A percentile compares a stretch with the other conserved stretches of the same genome.
These are phyloP conservation scores for Seriola quinqueradiata DNA, from an alignment of 2,113 vertebrate genomes.

Conservation along the genomic window DNA sequence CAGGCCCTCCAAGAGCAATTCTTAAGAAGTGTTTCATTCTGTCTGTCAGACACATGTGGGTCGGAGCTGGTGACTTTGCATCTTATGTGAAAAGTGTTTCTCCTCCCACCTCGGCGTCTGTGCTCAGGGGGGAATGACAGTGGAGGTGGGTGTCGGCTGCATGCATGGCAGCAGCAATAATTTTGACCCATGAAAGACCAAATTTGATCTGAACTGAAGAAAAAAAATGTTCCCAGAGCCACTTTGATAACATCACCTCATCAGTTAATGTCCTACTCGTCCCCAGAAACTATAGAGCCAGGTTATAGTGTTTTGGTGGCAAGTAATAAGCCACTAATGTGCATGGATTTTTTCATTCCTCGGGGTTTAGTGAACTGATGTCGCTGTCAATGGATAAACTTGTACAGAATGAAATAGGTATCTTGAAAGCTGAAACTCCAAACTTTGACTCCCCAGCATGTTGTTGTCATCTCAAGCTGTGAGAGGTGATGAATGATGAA, in stretches of 20 bases:
- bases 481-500: slow-evolving; percentile 9
- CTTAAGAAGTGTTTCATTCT: slow-evolving; percentile 65
- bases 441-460: slow-evolving; percentile 12
- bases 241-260: slow-evolving; percentile 30
- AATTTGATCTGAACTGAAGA: slow-evolving; percentile 28
- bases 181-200: slow-evolving; percentile 6
- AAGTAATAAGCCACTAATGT: slow-evolving; percentile 36
- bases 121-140: slow-evolving; percentile 37
- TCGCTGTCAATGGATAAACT: slow-evolving; percentile 45
- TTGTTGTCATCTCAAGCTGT: background rate
- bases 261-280: slow-evolving; percentile 36
- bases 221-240: background rate
- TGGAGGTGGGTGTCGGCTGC: slow-evolving; percentile 17
- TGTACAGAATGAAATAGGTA: slow-evolving; percentile 26
- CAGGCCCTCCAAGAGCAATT: slow-evolving; percentile 57
- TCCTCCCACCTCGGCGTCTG: slow-evolving; percentile 54
- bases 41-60: slow-evolving; percentile 57
- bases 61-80: slow-evolving; percentile 58
- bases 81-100: slow-evolving; percentile 43
- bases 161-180: slow-evolving; percentile 15
- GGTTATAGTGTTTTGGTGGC: slow-evolving; percentile 29
- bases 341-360: slow-evolving; percentile 16
- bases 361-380: slow-evolving; percentile 39
- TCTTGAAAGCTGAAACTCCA: slow-evolving; percentile 21
- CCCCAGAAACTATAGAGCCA: slow-evolving; percentile 21